A percentile compares a stretch with the other conserved stretches of the same genome.
phyloP scores from a whole-genome alignment of 1,140 invertebrate species.

The Delia radicum region DNA sequence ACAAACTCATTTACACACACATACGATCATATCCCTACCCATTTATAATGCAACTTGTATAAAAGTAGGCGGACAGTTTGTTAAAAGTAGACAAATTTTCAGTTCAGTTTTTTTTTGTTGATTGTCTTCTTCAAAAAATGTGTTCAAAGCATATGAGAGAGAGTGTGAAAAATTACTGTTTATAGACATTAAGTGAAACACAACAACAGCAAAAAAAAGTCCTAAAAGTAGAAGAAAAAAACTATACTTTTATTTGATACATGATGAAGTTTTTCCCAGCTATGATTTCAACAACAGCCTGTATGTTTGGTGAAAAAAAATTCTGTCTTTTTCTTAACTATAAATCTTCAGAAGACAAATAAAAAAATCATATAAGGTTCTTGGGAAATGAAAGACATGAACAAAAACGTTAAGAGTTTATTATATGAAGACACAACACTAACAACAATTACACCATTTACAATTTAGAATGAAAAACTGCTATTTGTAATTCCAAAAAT shows the following conservation, averaged over 20 bases:
- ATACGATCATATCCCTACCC: no score
- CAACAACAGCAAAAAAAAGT: neutral
- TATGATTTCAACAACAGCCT: neutral
- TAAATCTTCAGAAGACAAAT: neutral
- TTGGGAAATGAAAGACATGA: neutral
- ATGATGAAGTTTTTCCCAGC: neutral
- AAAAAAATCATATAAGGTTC: neutral
- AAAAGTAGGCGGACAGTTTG: constrained; percentile 18
- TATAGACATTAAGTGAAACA: neutral
- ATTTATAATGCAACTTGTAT: neutral
- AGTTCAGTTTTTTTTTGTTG: neutral
- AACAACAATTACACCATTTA: no score
- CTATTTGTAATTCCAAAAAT: no score
- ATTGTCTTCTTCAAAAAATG: neutral
- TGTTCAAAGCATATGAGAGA: neutral
- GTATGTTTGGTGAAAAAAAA: neutral
- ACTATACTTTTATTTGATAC: neutral
- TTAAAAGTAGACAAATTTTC: constrained; percentile 23
- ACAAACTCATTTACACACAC: neutral
- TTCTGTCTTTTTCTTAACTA: neutral
- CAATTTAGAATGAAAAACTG: no score
- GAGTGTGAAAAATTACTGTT: constrained; percentile 4
- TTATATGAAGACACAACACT: neutral
- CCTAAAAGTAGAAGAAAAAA: neutral
- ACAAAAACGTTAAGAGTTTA: neutral